Conservation (phyloP, 2,888 invertebrate genomes). For the Micoletzkya japonica region DNA sequence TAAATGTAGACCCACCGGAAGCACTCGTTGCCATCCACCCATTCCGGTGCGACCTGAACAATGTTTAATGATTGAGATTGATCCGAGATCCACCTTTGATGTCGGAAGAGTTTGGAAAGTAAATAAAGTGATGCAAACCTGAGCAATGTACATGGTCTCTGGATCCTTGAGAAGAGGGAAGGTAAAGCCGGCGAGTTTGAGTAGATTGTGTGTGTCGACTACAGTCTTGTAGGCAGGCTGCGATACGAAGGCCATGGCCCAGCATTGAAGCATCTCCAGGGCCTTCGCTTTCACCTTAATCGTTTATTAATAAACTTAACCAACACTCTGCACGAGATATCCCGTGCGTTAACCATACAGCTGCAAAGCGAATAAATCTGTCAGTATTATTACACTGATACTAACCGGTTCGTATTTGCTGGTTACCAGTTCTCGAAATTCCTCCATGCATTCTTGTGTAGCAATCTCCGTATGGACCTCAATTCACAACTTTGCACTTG, state of each 20-base stretch:
- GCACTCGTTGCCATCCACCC: conserved; percentile 93
- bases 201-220: conserved; percentile 86
- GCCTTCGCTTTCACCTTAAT: conserved; percentile 74
- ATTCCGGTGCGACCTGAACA: conserved; percentile 83
- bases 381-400: background rate
- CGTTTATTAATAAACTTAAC: too few relatives aligned
- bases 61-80: background rate
- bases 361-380: too few relatives aligned
- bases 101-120: background rate
- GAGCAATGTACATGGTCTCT: conserved; percentile 97
- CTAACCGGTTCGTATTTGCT: conserved; percentile 66
- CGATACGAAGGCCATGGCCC: conserved; percentile 96
- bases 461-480: conserved; percentile 83
- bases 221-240: conserved; percentile 71
- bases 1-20: conserved; percentile 77
- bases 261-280: conserved; percentile 90
- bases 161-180: conserved; percentile 72
- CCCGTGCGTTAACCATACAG: background rate
- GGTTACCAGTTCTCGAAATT: conserved; percentile 75
- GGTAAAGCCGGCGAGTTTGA: conserved; percentile 81
- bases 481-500: conserved; percentile 23
- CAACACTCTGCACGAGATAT: background rate
- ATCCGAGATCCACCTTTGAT: background rate
- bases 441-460: conserved; percentile 89
- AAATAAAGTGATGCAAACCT: conserved; percentile 64